Evolutionary conservation across 92 coral and sea anemone species (phyloP).

Genomic region (Siderastrea radians): DNA sequence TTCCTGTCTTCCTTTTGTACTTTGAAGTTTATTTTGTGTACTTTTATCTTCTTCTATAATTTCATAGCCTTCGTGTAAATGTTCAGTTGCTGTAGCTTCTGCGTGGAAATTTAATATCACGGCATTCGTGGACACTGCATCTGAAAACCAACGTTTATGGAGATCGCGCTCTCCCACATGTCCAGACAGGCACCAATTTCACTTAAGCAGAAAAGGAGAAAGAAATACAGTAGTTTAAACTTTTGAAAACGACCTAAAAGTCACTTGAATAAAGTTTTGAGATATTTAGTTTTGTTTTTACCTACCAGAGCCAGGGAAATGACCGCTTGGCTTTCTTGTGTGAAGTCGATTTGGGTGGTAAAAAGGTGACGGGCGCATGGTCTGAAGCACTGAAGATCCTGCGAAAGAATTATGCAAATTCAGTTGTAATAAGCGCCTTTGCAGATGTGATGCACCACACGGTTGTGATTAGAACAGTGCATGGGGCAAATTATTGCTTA

Average conservation of each 20-base stretch:
- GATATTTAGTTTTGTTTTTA: conserved; percentile 9
- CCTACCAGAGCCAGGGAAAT: conserved; percentile 28
- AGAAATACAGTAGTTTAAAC: no score
- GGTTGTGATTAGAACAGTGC: conserved; percentile 52
- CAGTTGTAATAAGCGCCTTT: conserved; percentile 37
- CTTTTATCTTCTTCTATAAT: no score
- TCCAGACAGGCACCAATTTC: no score
- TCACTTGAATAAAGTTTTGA: background rate
- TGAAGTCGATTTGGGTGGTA: conserved; percentile 44
- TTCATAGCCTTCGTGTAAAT: no score
- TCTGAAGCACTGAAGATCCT: conserved; percentile 38
- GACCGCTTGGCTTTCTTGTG: conserved; percentile 48
- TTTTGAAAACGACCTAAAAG: conserved; percentile 1
- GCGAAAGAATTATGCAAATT: conserved; percentile 51
- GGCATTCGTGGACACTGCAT: no score
- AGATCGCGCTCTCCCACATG: no score
- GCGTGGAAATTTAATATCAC: no score
- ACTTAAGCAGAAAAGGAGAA: no score
- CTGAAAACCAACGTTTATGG: no score
- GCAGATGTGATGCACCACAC: conserved; percentile 43
- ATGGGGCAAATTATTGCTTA: conserved; percentile 32
- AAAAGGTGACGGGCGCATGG: conserved; percentile 51
- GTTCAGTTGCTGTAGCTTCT: no score
- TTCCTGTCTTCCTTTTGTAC: no score
- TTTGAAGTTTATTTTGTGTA: no score